Evolutionary conservation across 1,140 invertebrate species (phyloP).

Genomic region (Papilio xuthus): DNA sequence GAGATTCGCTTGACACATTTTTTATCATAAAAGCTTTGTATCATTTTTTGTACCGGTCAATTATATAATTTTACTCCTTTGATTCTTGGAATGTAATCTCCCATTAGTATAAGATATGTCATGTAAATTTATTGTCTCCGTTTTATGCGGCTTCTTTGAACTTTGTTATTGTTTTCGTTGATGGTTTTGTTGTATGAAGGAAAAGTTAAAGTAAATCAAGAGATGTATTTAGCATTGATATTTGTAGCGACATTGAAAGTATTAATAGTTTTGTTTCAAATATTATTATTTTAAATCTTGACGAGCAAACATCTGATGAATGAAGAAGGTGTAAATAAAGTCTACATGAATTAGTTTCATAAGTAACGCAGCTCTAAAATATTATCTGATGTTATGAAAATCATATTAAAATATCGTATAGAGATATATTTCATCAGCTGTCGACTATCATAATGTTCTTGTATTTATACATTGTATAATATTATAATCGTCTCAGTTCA

Average conservation of each 20-base stretch:
- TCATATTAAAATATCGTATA: not conserved
- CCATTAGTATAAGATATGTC: conserved; percentile 15
- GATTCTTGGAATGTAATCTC: conserved; percentile 27
- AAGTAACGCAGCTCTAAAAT: not conserved
- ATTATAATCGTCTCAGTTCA: not conserved
- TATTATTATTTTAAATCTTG: not conserved
- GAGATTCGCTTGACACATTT: conserved; percentile 35
- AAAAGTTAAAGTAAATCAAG: conserved; percentile 6
- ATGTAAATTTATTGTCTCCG: conserved; percentile 7
- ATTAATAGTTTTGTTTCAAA: not conserved
- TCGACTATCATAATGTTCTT: not conserved
- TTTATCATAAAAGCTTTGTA: conserved; percentile 29
- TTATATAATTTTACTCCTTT: conserved; percentile 32
- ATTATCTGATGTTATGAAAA: not conserved
- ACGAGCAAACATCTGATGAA: too few species aligned
- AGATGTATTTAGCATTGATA: not conserved
- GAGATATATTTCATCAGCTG: conserved; percentile 7
- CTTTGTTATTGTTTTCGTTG: not conserved
- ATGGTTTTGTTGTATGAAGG: not conserved
- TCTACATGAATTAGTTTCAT: not conserved
- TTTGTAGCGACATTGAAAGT: not conserved
- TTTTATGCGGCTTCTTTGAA: conserved; percentile 17
- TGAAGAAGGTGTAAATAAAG: not conserved
- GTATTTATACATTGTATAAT: not conserved
- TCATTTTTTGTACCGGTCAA: conserved; percentile 29